phyloP scores from a whole-genome alignment of 1,140 invertebrate genomes.

The Oreohelix idahoensis region DNA sequence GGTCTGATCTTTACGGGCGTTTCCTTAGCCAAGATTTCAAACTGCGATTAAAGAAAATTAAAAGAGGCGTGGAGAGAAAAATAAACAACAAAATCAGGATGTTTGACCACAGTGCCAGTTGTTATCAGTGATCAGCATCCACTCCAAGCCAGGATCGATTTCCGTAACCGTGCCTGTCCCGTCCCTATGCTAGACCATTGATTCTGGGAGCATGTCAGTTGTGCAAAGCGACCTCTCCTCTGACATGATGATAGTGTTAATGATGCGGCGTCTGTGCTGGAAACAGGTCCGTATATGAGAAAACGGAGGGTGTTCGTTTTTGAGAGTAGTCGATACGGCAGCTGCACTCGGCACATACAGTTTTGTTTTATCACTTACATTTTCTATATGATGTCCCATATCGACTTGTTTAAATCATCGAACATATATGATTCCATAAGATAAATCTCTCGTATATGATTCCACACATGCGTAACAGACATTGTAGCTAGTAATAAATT shows the following conservation, averaged over 20 bases:
- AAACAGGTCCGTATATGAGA: not conserved
- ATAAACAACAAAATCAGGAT: not conserved
- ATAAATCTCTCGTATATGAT: too few relatives aligned
- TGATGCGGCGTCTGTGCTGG: not conserved
- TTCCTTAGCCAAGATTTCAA: not conserved
- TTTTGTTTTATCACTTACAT: too few relatives aligned
- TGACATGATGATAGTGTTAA: conserved; percentile 15
- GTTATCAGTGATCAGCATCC: conserved; percentile 27
- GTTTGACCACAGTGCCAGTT: conserved; percentile 22
- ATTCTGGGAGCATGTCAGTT: conserved; percentile 9
- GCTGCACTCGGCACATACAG: too few relatives aligned
- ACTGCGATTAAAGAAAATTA: not conserved
- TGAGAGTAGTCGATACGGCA: too few relatives aligned
- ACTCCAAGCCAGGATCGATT: conserved; percentile 10
- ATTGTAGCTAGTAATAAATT: too few relatives aligned
- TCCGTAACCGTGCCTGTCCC: not conserved
- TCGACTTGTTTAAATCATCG: too few relatives aligned
- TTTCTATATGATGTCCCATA: too few relatives aligned
- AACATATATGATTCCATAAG: too few relatives aligned
- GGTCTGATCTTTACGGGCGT: not conserved
- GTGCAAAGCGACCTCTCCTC: not conserved
- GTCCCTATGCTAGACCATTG: conserved; percentile 1
- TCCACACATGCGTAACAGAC: too few relatives aligned
- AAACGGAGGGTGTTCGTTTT: not conserved
- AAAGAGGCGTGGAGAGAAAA: not conserved